These are phyloP conservation scores for Lepus townsendii DNA, from an alignment of 2,797 vertebrate genomes.

Conservation along the genomic window DNA sequence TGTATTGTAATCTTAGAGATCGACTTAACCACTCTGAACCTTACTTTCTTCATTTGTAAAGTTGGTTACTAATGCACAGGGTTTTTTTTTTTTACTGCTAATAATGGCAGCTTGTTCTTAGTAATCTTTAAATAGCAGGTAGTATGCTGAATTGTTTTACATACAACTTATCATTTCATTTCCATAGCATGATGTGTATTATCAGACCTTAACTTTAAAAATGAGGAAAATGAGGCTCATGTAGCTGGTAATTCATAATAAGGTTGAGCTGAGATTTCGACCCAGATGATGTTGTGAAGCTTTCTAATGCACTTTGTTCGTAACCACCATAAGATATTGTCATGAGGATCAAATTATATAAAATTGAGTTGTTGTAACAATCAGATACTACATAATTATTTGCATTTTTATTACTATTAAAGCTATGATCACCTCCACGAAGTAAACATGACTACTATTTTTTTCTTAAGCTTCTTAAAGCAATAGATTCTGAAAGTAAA, in stretches of 20 bases:
- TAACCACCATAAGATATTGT: not conserved
- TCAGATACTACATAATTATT: not conserved
- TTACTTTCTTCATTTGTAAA: constrained; percentile 54
- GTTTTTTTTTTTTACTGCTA: constrained; percentile 25
- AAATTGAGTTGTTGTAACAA: not conserved
- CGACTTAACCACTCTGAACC: constrained; percentile 42
- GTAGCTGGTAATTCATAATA: not conserved
- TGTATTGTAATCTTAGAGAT: not conserved
- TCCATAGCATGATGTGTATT: not conserved
- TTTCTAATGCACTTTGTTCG: not conserved
- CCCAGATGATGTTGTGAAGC: not conserved
- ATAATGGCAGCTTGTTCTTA: constrained; percentile 17
- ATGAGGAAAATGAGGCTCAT: constrained; percentile 42
- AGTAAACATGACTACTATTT: constrained; percentile 20
- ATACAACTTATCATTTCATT: constrained; percentile 55
- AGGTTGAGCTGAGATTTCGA: constrained; percentile 15
- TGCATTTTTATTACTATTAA: not conserved
- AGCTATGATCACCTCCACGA: not conserved
- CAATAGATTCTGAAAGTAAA: not conserved
- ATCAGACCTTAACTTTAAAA: constrained; percentile 49
- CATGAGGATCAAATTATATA: not conserved
- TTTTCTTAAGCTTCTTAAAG: constrained; percentile 18
- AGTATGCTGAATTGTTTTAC: constrained; percentile 55
- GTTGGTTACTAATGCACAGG: constrained; percentile 23
- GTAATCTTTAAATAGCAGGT: constrained; percentile 30